These are phyloP conservation scores for Fregata magnificens DNA, from an alignment of 2,113 vertebrate species.

Conservation along the genomic window DNA sequence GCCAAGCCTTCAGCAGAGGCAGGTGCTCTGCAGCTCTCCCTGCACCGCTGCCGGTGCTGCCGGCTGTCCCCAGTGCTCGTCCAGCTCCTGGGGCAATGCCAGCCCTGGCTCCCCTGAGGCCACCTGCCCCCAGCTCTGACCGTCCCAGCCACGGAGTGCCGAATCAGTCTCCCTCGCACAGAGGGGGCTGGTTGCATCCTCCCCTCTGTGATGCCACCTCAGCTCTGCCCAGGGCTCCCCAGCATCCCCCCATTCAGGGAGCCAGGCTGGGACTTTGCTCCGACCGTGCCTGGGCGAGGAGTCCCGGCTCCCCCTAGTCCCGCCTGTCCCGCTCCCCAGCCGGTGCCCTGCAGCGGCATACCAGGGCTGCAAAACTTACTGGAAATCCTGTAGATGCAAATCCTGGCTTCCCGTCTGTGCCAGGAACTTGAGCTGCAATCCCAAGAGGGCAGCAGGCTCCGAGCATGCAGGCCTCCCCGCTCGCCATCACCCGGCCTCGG, in stretches of 20 bases:
- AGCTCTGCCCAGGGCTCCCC: neutral
- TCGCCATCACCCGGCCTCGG: neutral
- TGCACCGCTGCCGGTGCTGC: rapidly evolving
- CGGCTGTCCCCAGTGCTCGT: neutral
- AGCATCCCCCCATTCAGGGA: rapidly evolving
- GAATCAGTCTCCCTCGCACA: rapidly evolving
- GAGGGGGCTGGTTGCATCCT: no score
- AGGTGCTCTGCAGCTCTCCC: neutral
- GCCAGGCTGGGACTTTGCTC: neutral
- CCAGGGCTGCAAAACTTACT: conserved; percentile 51
- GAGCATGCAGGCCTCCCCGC: neutral
- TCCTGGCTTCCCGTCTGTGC: neutral
- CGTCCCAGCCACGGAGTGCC: neutral
- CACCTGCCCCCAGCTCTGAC: neutral
- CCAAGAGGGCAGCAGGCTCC: conserved; percentile 35
- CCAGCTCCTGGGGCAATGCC: neutral
- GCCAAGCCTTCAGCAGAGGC: neutral
- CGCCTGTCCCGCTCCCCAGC: neutral
- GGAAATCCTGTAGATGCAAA: conserved; percentile 49
- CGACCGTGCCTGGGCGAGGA: rapidly evolving
- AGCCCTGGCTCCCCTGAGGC: neutral
- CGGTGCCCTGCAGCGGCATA: neutral
- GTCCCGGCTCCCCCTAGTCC: rapidly evolving
- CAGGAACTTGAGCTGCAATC: conserved; percentile 54
- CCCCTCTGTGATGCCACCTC: rapidly evolving